Base-by-base conservation (phyloP, 1,140 invertebrate species). In the Zaprionus tsacasi region DNA sequence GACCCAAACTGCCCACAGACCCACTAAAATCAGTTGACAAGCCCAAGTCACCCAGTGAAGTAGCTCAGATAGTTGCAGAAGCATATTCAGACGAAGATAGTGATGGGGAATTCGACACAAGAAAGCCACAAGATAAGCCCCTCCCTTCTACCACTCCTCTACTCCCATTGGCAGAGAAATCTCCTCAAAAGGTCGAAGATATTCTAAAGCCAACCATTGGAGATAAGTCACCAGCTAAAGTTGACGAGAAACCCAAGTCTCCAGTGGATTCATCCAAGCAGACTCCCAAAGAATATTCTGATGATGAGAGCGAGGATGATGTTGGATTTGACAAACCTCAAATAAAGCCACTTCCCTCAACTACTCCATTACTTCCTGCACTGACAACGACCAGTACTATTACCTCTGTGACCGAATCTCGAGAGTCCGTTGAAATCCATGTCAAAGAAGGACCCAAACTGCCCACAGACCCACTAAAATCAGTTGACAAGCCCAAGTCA, bases 21-120 rank as follows among this genome's bases (percentile, higher is more conserved):
- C 60, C 33, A 11, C 10, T 45, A 6, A 59, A 43, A 45, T 15
- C 38, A 43, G 17, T 30, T 45, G 57, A 59, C 21, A 59, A 59
- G 27, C 60, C 60, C 27, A 63, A 63, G 30, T 52, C 60, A 8
- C 60, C 60, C 12, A 50, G 15, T 30, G 48, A 55, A 21, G 25
- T 56, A 48, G 58, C 15, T 25, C 27, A 65, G 35, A 17, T 8
- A 27, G 4, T 30, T 25, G 15, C 35, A 13, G 55, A 55, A 30
- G 48, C 54, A 27, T 65, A 40, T 27, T 69, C 56, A 12, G 56
- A 69, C 27, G 66, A 69, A 30, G 56, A 69, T 55, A 69, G 54
- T 15, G 66, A 69, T 50, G 50, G 45, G 12, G 43, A 50, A 40
- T 60, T 55, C 13, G 27, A 43, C 17, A 21, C n/a, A 8, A 17